Base-by-base conservation (phyloP, 2,113 vertebrate species). In the Pachypanchax playfairii region DNA sequence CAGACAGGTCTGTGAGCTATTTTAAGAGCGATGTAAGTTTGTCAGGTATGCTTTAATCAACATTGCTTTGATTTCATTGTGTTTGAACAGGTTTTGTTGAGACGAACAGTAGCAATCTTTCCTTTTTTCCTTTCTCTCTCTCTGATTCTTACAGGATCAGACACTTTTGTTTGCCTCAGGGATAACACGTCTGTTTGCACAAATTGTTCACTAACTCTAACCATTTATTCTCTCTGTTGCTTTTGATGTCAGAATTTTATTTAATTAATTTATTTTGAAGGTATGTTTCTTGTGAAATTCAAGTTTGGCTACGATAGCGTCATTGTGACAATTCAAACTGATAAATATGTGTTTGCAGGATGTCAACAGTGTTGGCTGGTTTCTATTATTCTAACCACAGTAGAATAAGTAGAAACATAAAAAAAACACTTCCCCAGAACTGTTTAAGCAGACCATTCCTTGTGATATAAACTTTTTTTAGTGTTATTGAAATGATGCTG, bases 121-220 rank as follows among this genome's bases (percentile, higher is more conserved):
- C 18, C 33, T 46, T 22, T 12, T 24, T 20, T n/a, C 5, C 26
- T 18, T 18, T 50, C 26, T 5, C 26, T 50, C 5, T 2, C 5
- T 38, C 26, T 50, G 26, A 31, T 12, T 31, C 17, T 29, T 31
- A 17, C 48, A 31, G n/a, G 48, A 38, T 38, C 14, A 38, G 36
- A 38, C 48, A 50, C 26, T 28, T 50, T 18, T 18, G 48, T 18
- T 50, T 50, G 48, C 48, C 48, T 50, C 8, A 31, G 48, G 48
- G 17, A 50, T 20, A 6, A 29, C 17, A 20, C 28, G 48, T 20
- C 28, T 31, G 26, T 28, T 28, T 20, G n/a, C 26, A 50, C 48
- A 31, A 18, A 49, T 24, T 9, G 28, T 28, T 50, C 48, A 20
- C 26, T n/a, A 38, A 38, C 13, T 4, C 35, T 12, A 31, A 35